Evolutionary conservation across 2,797 vertebrate species (phyloP).

Genomic region (Bradypus variegatus): DNA sequence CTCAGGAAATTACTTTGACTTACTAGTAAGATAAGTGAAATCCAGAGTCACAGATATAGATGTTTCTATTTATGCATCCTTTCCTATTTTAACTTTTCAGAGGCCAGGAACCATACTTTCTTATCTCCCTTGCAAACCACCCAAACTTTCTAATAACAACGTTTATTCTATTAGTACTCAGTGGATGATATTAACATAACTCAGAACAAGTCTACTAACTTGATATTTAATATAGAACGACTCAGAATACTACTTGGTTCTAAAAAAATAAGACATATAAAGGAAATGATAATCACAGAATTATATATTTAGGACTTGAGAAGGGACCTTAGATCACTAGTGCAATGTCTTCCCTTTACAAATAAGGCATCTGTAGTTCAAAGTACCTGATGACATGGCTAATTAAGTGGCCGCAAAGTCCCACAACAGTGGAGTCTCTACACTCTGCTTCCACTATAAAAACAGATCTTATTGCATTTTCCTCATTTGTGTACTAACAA

Average conservation of each 20-base stretch:
- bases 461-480: not conserved
- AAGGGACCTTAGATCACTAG: not conserved
- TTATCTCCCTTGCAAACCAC: slow-evolving; percentile 28
- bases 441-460: not conserved
- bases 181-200: not conserved
- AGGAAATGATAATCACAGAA: not conserved
- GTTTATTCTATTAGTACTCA: slow-evolving; percentile 8
- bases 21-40: slow-evolving; percentile 8
- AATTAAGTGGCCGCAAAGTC: not conserved
- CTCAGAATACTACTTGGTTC: slow-evolving; percentile 8
- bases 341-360: not conserved
- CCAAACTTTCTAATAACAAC: slow-evolving; percentile 14
- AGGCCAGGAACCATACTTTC: not conserved
- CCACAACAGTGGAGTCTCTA: not conserved
- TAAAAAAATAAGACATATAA: not conserved
- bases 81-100: slow-evolving; percentile 18
- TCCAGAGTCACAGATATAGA: not conserved
- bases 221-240: not conserved
- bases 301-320: not conserved
- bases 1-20: not conserved
- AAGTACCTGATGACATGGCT: not conserved
- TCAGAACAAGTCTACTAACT: slow-evolving; percentile 22
- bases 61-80: not conserved
- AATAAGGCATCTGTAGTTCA: not conserved
- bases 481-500: not conserved